Percentiles rank a stretch among this genome's conserved stretches.
These are phyloP conservation scores for Antidorcas marsupialis DNA, from an alignment of 2,113 vertebrate genomes.

Conservation along the genomic window DNA sequence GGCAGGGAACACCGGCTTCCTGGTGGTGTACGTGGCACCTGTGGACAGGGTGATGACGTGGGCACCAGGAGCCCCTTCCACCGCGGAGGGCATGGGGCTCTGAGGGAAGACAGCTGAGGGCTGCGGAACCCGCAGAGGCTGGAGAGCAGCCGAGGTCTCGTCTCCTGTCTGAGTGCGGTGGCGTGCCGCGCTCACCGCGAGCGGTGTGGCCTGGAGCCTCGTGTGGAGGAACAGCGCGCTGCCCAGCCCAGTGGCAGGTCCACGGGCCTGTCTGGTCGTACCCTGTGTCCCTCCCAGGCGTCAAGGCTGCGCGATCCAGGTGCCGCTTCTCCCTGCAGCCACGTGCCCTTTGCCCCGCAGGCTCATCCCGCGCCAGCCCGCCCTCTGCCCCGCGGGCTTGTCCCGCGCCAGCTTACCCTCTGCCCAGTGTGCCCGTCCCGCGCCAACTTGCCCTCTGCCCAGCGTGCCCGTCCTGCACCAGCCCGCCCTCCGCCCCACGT, in stretches of 20 bases:
- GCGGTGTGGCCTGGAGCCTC: not conserved
- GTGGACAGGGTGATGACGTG: not conserved
- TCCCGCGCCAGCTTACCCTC: rapidly evolving
- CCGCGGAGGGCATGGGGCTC: not conserved
- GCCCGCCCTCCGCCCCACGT: rapidly evolving
- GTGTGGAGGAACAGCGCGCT: rapidly evolving
- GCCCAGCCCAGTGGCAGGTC: not conserved
- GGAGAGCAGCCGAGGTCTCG: not conserved
- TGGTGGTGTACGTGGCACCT: too few relatives aligned
- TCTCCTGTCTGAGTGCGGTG: too few relatives aligned
- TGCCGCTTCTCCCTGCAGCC: not conserved
- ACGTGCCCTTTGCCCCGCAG: not conserved
- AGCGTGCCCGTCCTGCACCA: too few relatives aligned
- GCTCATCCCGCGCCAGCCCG: too few relatives aligned
- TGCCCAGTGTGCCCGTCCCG: rapidly evolving
- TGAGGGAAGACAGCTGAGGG: not conserved
- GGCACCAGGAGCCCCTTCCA: not conserved
- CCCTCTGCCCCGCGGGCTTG: too few relatives aligned
- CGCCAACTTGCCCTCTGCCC: too few relatives aligned
- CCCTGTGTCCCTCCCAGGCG: rapidly evolving
- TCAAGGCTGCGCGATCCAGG: not conserved
- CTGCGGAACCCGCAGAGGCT: not conserved
- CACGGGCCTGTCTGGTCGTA: not conserved
- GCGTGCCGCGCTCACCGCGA: rapidly evolving
- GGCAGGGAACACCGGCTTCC: not conserved